Conservation (phyloP, 2,888 invertebrate species). For the Lasius platythorax region DNA sequence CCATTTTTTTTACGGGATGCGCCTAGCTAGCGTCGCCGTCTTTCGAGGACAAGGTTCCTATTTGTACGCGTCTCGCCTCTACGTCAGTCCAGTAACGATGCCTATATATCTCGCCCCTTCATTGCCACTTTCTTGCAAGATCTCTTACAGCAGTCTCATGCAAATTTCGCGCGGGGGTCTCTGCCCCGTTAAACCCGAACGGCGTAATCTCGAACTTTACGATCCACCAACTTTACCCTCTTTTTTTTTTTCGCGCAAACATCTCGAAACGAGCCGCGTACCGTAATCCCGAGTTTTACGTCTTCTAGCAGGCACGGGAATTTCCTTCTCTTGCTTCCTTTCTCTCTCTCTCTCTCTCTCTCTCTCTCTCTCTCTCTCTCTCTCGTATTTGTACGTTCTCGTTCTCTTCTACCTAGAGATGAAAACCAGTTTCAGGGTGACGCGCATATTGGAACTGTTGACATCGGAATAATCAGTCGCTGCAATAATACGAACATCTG, state of each 20-base stretch:
- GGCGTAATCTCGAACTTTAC: conserved; percentile 70
- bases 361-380: neutral
- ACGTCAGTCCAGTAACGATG: conserved; percentile 56
- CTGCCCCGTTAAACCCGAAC: conserved; percentile 64
- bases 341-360: neutral
- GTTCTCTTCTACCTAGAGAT: neutral
- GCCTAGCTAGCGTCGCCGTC: conserved; percentile 11
- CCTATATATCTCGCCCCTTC: conserved; percentile 59
- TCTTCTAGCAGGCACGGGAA: conserved; percentile 34
- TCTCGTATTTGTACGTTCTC: conserved; percentile 22
- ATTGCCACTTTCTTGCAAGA: conserved; percentile 62
- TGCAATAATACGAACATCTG: conserved; percentile 56
- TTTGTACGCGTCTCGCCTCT: conserved; percentile 42
- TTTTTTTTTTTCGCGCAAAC: conserved; percentile 44
- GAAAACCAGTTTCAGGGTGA: conserved; percentile 21
- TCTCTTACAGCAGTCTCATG: conserved; percentile 63
- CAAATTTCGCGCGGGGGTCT: conserved; percentile 58
- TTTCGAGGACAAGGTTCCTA: conserved; percentile 39
- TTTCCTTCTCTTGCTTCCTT: neutral
- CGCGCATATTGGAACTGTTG: conserved; percentile 39
- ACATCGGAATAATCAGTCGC: conserved; percentile 50
- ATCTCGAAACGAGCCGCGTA: conserved; percentile 54
- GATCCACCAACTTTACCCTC: conserved; percentile 60
- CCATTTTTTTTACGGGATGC: conserved; percentile 30
- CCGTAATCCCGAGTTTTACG: conserved; percentile 63